A percentile compares a stretch with the other conserved stretches of the same genome.
These are phyloP conservation scores for Callorhinus ursinus DNA, from an alignment of 2,113 vertebrate species.

Conservation along the genomic window DNA sequence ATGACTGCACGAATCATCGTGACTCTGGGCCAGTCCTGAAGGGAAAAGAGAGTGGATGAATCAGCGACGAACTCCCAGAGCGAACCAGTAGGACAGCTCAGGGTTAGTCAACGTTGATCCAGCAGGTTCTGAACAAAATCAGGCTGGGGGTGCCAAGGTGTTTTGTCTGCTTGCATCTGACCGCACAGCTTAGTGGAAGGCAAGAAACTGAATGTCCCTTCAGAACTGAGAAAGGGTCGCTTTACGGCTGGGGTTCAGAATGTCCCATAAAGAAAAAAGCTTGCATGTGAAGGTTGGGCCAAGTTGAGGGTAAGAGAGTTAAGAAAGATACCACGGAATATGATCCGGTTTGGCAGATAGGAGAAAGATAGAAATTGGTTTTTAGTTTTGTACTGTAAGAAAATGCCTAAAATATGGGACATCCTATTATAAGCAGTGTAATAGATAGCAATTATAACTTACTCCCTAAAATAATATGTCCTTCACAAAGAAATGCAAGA, in stretches of 20 bases:
- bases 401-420: not conserved
- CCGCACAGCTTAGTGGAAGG: not conserved
- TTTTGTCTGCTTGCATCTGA: not conserved
- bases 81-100: not conserved
- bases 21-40: not conserved
- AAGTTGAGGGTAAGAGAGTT: not conserved
- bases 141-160: not conserved
- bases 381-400: conserved; percentile 2
- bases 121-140: not conserved
- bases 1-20: not conserved
- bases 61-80: not conserved
- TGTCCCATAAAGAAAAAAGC: not conserved
- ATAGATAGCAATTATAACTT: not conserved
- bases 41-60: not conserved
- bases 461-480: not conserved
- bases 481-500: not conserved
- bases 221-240: not conserved
- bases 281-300: not conserved
- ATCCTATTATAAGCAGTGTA: not conserved
- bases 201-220: not conserved
- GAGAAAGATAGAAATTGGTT: not conserved
- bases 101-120: not conserved
- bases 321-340: not conserved
- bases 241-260: not conserved
- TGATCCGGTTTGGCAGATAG: not conserved